Base-by-base conservation (phyloP, 2,888 invertebrate genomes). In the Alsophila aescularia region DNA sequence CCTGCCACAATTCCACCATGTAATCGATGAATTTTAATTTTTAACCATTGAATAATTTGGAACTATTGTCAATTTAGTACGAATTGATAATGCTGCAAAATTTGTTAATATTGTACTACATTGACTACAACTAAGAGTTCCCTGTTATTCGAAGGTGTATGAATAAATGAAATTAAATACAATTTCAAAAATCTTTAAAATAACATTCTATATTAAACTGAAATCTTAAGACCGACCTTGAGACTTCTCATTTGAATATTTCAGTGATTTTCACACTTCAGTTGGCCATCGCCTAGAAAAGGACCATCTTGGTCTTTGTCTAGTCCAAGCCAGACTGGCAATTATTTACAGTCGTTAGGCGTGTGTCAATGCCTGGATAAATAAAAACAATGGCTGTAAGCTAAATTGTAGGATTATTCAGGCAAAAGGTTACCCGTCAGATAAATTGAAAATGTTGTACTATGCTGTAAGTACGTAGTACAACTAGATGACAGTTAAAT, bases 261-360 rank as follows among this genome's bases (percentile, higher is more conserved):
- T 41, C 27, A 14, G 35, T 35, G 9, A 45, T 27, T 52, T 44
- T 35, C 8, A 41, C 41, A 36, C 47, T 47, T 35, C 45, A 35
- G 29, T 34, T 15, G 18, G n/a, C 32, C 27, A 21, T 36, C 14
- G 29, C 16, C 21, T 27, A 27, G 31, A 51, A 8, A 43, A 2
- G 35, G 29, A 14, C 7, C 27, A 24, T 29, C 41, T 48, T 13
- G 13, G 10, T 45, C 14, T 40, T 44, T 29, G 45, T 40, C 40
- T 52, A 27, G 2, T 1, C 18, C 1, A 34, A 14, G 15, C 32
- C 32, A 47, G 51, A 37, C 43, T 48, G 8, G 35, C 45, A 42
- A 51, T 51, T 51, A 42, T 51, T 56, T 37, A 51, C 51, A 51
- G 37, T 43, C 47, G 42, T 47, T 56, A 52, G 29, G 10, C 32